These are phyloP conservation scores for Lepidocyrtinus sp. DNA, from an alignment of 2,888 invertebrate species.

Conservation along the genomic window DNA sequence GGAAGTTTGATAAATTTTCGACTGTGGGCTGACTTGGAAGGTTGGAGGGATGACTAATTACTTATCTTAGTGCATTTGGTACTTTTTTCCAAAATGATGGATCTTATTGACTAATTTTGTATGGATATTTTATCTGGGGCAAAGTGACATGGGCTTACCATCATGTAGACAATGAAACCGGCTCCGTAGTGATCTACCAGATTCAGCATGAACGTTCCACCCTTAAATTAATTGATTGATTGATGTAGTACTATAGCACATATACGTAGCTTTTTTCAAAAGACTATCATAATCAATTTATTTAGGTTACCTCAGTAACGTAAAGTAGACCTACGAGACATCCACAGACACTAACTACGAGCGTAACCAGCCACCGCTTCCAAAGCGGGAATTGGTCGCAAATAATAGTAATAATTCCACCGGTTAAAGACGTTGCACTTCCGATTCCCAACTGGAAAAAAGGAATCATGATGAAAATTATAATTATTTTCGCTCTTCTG, in stretches of 20 bases:
- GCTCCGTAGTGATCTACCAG: slow-evolving; percentile 79
- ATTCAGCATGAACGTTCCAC: slow-evolving; percentile 77
- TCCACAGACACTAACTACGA: slow-evolving; percentile 75
- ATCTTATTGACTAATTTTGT: no score
- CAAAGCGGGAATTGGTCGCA: slow-evolving; percentile 79
- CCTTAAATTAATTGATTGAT: no score
- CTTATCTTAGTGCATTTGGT: no score
- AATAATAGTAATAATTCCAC: slow-evolving; percentile 79
- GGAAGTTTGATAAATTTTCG: no score
- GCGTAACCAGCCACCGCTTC: slow-evolving; percentile 78
- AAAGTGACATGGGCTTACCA: no score
- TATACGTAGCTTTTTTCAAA: not conserved
- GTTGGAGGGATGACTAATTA: no score
- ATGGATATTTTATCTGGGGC: no score
- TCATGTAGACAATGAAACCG: slow-evolving; percentile 77
- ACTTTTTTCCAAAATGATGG: no score
- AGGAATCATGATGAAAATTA: no score
- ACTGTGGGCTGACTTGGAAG: no score
- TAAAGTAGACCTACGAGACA: slow-evolving; percentile 81
- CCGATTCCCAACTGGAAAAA: slow-evolving; percentile 86
- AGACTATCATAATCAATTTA: slow-evolving; percentile 78
- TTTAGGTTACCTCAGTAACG: slow-evolving; percentile 78
- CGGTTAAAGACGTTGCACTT: slow-evolving; percentile 81
- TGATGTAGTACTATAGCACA: slow-evolving; percentile 31
- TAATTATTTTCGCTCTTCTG: no score